Percentiles rank a stretch among this genome's conserved stretches.
These are phyloP conservation scores for Pomacea canaliculata DNA, from an alignment of 2,888 invertebrate genomes.

Conservation along the genomic window DNA sequence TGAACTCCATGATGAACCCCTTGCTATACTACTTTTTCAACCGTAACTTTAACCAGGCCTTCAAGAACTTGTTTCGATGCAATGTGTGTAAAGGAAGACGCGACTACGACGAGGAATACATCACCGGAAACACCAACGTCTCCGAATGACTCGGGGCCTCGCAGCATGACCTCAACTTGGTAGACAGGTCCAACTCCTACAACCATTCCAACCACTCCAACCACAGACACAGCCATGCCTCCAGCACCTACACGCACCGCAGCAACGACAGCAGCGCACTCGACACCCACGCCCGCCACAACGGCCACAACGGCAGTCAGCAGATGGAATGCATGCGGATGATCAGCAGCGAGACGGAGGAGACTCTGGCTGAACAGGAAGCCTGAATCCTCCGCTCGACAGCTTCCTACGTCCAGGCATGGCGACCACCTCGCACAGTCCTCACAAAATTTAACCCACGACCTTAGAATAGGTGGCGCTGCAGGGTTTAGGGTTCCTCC, in stretches of 20 bases:
- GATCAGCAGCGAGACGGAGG: slow-evolving; percentile 27
- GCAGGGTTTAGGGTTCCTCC: too few relatives aligned
- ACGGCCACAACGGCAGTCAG: slow-evolving; percentile 27
- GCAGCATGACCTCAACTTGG: slow-evolving; percentile 30
- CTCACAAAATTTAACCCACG: too few relatives aligned
- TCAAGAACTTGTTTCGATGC: slow-evolving; percentile 51
- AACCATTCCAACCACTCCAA: slow-evolving; percentile 18
- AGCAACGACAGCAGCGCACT: slow-evolving; percentile 15
- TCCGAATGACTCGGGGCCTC: slow-evolving; percentile 45
- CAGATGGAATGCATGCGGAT: slow-evolving; percentile 14
- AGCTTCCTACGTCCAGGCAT: not conserved
- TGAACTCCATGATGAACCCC: slow-evolving; percentile 75
- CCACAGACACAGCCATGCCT: slow-evolving; percentile 14
- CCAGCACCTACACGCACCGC: slow-evolving; percentile 17
- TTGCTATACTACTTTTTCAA: slow-evolving; percentile 77
- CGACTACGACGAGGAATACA: slow-evolving; percentile 52
- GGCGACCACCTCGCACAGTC: too few relatives aligned
- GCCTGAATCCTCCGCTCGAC: slow-evolving; percentile 6
- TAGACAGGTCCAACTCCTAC: slow-evolving; percentile 16
- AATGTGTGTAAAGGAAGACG: slow-evolving; percentile 57
- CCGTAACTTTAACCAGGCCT: slow-evolving; percentile 70
- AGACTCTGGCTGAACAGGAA: slow-evolving; percentile 25
- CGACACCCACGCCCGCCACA: slow-evolving; percentile 22
- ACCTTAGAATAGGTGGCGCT: too few relatives aligned
- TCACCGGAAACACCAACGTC: slow-evolving; percentile 36